Evolutionary conservation across 2,113 vertebrate genomes (phyloP).

Genomic region (Okapia johnstoni): DNA sequence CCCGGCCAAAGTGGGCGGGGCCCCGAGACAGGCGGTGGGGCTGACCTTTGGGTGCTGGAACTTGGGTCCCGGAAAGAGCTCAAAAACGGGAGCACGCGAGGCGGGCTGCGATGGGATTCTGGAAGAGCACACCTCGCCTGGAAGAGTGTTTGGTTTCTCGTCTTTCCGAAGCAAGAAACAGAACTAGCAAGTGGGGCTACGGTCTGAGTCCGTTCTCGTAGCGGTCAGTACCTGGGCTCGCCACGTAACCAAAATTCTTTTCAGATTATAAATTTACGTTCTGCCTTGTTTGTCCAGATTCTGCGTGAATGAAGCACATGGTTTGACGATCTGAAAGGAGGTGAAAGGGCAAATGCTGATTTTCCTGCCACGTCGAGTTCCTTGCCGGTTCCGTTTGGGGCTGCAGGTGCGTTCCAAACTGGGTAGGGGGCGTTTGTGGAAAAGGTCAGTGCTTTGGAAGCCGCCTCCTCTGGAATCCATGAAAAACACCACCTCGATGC

Average conservation of each 20-base stretch:
- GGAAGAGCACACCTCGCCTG: neutral
- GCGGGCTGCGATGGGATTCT: neutral
- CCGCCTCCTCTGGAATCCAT: neutral
- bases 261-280: neutral
- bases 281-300: neutral
- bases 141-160: neutral
- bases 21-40: neutral
- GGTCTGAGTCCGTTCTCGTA: neutral
- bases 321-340: neutral
- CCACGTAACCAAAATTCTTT: neutral
- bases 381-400: neutral
- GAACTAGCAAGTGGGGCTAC: neutral
- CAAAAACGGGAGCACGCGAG: neutral
- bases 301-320: neutral
- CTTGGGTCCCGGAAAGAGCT: neutral
- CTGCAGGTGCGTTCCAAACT: constrained; percentile 13
- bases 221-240: neutral
- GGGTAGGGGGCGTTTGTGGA: neutral
- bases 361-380: neutral
- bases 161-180: neutral
- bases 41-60: neutral
- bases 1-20: constrained; percentile 43
- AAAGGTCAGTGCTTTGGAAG: neutral
- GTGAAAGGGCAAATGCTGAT: neutral
- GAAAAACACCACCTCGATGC: neutral